Conservation (phyloP, 2,113 vertebrate species). For the Coptodon bakossiorum region DNA sequence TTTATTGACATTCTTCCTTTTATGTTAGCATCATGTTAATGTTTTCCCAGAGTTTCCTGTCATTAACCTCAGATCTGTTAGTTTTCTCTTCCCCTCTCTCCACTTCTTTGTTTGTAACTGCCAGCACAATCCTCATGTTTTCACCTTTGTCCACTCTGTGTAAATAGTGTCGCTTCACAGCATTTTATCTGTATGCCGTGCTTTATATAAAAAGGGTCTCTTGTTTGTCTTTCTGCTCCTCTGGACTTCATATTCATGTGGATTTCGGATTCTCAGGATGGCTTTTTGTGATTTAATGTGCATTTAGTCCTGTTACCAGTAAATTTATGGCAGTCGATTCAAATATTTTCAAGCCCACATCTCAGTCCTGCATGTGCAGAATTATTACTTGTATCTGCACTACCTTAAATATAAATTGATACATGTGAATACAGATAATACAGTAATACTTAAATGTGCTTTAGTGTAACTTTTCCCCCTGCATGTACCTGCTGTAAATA, state of each 20-base stretch:
- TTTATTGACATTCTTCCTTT: not conserved
- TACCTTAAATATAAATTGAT: not conserved
- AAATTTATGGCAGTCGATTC: not conserved
- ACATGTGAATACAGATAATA: not conserved
- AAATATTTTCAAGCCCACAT: not conserved
- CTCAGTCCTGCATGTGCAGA: not conserved
- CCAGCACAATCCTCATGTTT: not conserved
- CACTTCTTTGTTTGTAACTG: not conserved
- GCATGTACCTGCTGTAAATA: not conserved
- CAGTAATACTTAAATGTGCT: not conserved
- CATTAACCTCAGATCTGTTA: not conserved
- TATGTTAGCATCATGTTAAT: not conserved
- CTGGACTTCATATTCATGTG: not conserved
- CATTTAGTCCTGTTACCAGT: not conserved
- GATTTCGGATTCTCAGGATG: not conserved
- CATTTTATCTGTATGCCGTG: not conserved
- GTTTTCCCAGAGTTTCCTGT: not conserved
- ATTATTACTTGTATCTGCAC: not conserved
- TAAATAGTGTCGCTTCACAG: not conserved
- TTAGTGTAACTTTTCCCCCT: fast-evolving
- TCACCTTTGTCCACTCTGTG: not conserved
- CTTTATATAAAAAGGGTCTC: not conserved
- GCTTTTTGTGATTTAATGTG: not conserved
- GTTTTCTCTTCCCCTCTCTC: not conserved
- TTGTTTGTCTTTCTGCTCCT: not conserved